Conservation (phyloP, 2,888 invertebrate species). For the Agriopis aurantiaria region DNA sequence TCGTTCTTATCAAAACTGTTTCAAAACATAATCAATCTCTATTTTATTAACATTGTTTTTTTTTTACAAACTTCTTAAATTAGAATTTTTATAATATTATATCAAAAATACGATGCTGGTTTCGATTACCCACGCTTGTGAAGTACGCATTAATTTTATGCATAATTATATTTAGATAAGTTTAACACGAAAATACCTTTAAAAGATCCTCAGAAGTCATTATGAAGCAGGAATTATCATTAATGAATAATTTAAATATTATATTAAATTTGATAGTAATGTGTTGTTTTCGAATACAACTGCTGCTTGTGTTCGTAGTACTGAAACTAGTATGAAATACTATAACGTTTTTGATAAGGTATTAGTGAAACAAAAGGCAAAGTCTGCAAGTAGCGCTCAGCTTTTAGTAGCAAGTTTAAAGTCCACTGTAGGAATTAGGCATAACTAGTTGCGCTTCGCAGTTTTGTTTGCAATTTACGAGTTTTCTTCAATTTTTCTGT, state of each 20-base stretch:
- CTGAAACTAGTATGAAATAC: background rate
- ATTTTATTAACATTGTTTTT: background rate
- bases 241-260: slow-evolving; percentile 18
- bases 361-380: too few species aligned
- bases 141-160: slow-evolving; percentile 22
- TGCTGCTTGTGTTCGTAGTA: slow-evolving; percentile 1
- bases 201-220: slow-evolving; percentile 12
- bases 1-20: background rate
- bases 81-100: background rate
- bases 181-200: slow-evolving; percentile 9
- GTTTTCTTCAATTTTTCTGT: too few species aligned
- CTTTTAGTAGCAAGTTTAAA: too few species aligned
- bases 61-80: background rate
- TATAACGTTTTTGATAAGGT: too few species aligned
- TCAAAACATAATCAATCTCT: background rate
- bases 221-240: slow-evolving; percentile 10
- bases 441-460: too few species aligned
- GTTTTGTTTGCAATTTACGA: too few species aligned
- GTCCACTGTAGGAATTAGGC: too few species aligned
- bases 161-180: slow-evolving; percentile 23
- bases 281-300: slow-evolving; percentile 6
- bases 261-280: background rate
- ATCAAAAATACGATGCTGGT: too few species aligned
- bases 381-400: too few species aligned
- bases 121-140: background rate